Base-by-base conservation (phyloP, 1,140 invertebrate genomes). In the Oryzaephilus surinamensis region DNA sequence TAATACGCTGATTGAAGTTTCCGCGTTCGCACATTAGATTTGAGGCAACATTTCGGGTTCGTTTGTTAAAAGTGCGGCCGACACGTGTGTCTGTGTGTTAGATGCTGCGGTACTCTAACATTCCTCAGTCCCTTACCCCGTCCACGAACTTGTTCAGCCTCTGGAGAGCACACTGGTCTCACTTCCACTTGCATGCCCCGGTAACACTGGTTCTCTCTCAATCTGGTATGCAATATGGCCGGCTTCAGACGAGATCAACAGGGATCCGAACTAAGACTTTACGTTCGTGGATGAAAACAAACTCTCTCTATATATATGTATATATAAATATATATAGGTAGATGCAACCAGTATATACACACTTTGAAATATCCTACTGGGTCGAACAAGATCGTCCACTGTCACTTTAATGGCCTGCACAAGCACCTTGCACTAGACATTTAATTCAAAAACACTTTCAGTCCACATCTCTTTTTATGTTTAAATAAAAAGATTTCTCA, bases 221-320 rank as follows among this genome's bases (percentile, higher is more conserved):
- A 59, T 63, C 50, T 59, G 61, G 59, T 67, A 69, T 65, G 58
- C 57, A 61, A 61, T 56, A 59, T 64, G 61, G 61, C 61, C 58
- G 59, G 56, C 61, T 33, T 38, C 49, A 47, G 45, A 52, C 43
- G 46, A 45, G 43, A 48, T 45, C 44, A 51, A 50, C 49, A 46
- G 48, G 51, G 49, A 50, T 49, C 46, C 45, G 42, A 31, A 40
- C 45, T 43, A 10, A 29, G 34, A 38, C 45, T 41, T 36, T 41
- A 37, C 39, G 32, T 10, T n/a, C n/a, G 42, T 43, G 28, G 26
- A 45, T 15, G 39, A 38, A 46, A 35, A 47, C 39, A 30, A 39
- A 37, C 32, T n/a, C n/a, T n/a, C n/a, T n/a, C n/a, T n/a, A n/a
- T n/a, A n/a, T n/a, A n/a, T n/a, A n/a, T n/a, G n/a, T n/a, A n/a